Base-by-base conservation (phyloP, 2,113 vertebrate species). In the Brachyhypopomus occidentalis region DNA sequence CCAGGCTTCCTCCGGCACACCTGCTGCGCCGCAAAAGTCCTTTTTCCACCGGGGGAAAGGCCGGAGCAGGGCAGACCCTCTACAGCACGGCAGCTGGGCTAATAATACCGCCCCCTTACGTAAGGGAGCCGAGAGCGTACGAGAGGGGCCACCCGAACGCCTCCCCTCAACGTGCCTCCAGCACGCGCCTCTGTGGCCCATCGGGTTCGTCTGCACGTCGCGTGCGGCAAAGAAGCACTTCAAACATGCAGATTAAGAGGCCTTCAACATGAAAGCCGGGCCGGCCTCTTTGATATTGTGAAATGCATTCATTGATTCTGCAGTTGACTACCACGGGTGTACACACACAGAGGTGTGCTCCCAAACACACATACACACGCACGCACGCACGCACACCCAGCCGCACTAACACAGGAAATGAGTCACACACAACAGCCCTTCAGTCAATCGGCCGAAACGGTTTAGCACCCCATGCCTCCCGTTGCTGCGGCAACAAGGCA, bases 401-500 rank as follows among this genome's bases (percentile, higher is more conserved):
- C 71, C 83, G 83, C 87, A n/a, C n/a, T n/a, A n/a, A n/a, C n/a
- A n/a, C n/a, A n/a, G n/a, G n/a, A n/a, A 88, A 91, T 73, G 82
- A 71, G 59, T 59, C 81, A 86, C 67, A 66, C 74, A 76, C 75
- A 74, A 77, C 73, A 74, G 20, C 30, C 75, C 58, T 52, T 74
- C 72, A 84, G 89, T 91, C 87, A 83, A 89, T 89, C 79, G 14
- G 60, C 30, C 48, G 14, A 85, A 48, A 48, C 74, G 70, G 66
- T 62, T 79, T 72, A 55, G 74, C 83, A 85, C 84, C 85, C 86
- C 84, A 86, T 88, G 90, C 88, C 86, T 91, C 79, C 79, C 86
- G 91, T 86, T 92, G 86, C 87, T 88, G 91, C 90, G 87, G 88
- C 87, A 91, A 92, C 90, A 71, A 80, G 85, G 87, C 73, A 79